phyloP scores from a whole-genome alignment of 2,113 vertebrate genomes.

The Rhynchomys soricoides region DNA sequence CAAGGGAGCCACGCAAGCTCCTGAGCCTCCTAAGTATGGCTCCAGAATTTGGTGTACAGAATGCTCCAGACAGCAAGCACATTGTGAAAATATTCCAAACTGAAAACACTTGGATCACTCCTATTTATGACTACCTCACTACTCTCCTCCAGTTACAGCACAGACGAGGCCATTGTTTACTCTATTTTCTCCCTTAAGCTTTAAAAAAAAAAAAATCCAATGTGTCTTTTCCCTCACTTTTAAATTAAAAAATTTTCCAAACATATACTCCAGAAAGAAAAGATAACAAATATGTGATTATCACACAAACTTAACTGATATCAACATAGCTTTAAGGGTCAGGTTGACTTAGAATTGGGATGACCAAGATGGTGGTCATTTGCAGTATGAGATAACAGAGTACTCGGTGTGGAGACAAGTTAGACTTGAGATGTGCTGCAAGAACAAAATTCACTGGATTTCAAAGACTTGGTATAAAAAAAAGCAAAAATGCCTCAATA shows the following conservation, averaged over 20 bases:
- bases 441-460: slow-evolving; percentile 2
- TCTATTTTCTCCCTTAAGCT: neutral
- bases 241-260: slow-evolving; percentile 60
- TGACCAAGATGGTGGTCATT: neutral
- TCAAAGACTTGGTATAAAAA: slow-evolving; percentile 42
- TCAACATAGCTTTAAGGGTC: slow-evolving; percentile 10
- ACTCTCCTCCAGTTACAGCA: neutral
- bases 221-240: neutral
- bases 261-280: slow-evolving; percentile 33
- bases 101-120: slow-evolving; percentile 18
- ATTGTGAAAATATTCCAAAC: slow-evolving; percentile 14
- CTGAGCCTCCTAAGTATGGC: slow-evolving; percentile 1
- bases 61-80: slow-evolving; percentile 6
- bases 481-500: slow-evolving; percentile 35
- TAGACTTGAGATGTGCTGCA: neutral
- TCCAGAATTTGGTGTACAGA: slow-evolving; percentile 18
- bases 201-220: slow-evolving; percentile 39
- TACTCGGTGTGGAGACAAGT: neutral
- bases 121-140: neutral
- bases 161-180: slow-evolving; percentile 19
- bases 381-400: neutral
- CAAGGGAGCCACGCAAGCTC: neutral
- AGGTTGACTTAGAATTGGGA: neutral
- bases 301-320: slow-evolving; percentile 7
- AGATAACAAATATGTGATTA: neutral